These are phyloP conservation scores for Gadus chalcogrammus DNA, from an alignment of 2,113 vertebrate species.

Conservation along the genomic window DNA sequence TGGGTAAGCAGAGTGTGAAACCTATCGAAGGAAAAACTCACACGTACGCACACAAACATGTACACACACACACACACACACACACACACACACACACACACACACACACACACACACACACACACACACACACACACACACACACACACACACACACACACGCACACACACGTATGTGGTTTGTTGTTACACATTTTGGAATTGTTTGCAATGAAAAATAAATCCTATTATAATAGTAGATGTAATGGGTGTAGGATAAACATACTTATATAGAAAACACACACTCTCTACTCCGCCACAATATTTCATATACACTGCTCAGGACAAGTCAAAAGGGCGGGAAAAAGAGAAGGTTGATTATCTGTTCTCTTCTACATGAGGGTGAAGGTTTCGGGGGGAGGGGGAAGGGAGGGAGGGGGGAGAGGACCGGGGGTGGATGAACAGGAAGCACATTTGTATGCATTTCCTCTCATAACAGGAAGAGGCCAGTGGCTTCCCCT, in stretches of 20 bases:
- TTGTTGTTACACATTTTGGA: no score
- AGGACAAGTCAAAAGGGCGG: background rate
- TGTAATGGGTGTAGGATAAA: no score
- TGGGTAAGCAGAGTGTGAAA: no score
- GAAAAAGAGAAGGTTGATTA: conserved; percentile 18
- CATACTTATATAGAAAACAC: no score
- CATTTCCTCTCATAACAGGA: conserved; percentile 99
- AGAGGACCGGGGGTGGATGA: conserved; percentile 66
- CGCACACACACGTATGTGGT: background rate
- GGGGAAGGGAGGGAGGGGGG: conserved; percentile 23
- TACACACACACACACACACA: background rate
- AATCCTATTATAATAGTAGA: no score
- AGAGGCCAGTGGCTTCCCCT: conserved; percentile 99
- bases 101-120: background rate
- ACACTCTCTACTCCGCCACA: no score
- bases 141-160: background rate
- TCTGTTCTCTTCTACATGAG: background rate
- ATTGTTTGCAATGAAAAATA: no score
- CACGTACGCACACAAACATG: no score
- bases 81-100: no score
- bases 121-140: conserved; percentile 5
- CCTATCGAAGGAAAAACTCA: no score
- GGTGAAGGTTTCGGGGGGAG: conserved; percentile 24
- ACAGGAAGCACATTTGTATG: conserved; percentile 99
- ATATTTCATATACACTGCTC: no score